Conservation (phyloP, 64 coral and sea anemone species). For the Actinia equina region DNA sequence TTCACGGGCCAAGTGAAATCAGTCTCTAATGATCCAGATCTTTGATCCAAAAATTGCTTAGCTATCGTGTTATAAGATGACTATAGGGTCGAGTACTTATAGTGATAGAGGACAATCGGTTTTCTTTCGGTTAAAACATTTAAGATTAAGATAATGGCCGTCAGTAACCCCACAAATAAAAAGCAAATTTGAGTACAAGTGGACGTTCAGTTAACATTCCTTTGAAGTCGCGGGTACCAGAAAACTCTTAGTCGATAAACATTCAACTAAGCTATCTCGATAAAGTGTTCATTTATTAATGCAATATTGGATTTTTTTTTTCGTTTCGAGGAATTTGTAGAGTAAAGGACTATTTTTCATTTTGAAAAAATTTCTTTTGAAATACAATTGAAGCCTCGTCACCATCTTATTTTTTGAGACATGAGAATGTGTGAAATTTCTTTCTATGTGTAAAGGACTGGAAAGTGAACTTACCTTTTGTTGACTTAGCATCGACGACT, state of each 20-base stretch:
- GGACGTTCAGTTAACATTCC: neutral
- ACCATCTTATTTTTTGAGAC: no score
- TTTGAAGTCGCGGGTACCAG: neutral
- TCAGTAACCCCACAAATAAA: neutral
- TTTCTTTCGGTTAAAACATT: neutral
- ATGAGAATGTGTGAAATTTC: neutral
- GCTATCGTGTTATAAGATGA: no score
- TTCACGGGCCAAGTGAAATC: neutral
- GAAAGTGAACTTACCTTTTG: slow-evolving; percentile 16
- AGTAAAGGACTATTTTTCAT: neutral
- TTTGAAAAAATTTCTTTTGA: no score
- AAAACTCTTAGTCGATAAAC: neutral
- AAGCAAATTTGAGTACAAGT: neutral
- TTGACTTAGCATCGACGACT: slow-evolving; percentile 20
- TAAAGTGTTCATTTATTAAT: neutral
- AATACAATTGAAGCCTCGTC: no score
- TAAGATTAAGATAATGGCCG: neutral
- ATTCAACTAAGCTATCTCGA: neutral
- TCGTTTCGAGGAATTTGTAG: neutral
- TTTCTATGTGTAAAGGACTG: neutral
- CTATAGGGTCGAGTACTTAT: no score
- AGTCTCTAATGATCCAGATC: no score
- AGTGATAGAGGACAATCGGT: no score
- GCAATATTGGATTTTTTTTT: neutral
- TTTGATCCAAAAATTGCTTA: neutral